A percentile compares a stretch with the other conserved stretches of the same genome.
These are phyloP conservation scores for Cantharis lateralis DNA, from an alignment of 2,888 invertebrate species.

Conservation along the genomic window DNA sequence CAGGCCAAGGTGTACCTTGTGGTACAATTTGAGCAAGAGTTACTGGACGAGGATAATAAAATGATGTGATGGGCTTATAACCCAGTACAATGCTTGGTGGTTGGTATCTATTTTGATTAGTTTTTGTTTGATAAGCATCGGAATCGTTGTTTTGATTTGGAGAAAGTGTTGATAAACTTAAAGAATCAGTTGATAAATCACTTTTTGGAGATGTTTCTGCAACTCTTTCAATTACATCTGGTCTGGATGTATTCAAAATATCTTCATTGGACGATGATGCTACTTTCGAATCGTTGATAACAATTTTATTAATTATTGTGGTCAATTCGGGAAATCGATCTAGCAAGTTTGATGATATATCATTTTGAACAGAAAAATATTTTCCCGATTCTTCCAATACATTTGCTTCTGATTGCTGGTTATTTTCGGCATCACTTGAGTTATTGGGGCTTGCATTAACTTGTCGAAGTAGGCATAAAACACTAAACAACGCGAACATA, in stretches of 20 bases:
- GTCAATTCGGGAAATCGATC: slow-evolving; percentile 23
- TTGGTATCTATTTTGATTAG: neutral
- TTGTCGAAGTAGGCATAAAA: neutral
- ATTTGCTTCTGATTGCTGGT: too few species aligned
- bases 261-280: neutral
- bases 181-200: neutral
- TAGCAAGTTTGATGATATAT: neutral
- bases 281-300: neutral
- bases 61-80: slow-evolving; percentile 26
- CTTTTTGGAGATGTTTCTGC: neutral
- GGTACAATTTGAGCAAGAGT: slow-evolving; percentile 22
- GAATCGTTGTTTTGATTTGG: neutral
- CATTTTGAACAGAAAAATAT: neutral
- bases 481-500: neutral
- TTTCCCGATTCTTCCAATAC: neutral
- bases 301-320: neutral
- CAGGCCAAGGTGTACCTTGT: slow-evolving; percentile 26
- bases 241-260: neutral
- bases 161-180: too few species aligned
- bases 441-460: neutral
- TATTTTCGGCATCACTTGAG: neutral
- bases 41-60: slow-evolving; percentile 13
- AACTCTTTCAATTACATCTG: neutral
- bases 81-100: slow-evolving; percentile 12
- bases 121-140: neutral